These are phyloP conservation scores for Isoperla grammatica DNA, from an alignment of 2,888 invertebrate genomes.

Conservation along the genomic window DNA sequence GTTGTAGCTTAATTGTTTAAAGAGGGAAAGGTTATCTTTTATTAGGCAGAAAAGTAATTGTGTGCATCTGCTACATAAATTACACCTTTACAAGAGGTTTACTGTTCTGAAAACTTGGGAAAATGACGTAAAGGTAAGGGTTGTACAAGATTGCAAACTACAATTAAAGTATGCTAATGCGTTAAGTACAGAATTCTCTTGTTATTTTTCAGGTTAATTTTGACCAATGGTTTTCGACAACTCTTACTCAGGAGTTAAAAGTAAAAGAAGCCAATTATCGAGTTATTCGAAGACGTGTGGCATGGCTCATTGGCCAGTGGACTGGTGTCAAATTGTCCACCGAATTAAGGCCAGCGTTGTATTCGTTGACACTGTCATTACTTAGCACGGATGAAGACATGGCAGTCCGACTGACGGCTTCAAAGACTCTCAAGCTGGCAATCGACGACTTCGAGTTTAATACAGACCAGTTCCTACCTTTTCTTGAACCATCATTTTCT, in stretches of 20 bases:
- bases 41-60: too few species aligned
- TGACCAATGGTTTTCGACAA: conserved; percentile 84
- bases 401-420: conserved; percentile 81
- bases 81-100: too few species aligned
- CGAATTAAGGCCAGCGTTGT: conserved; percentile 72
- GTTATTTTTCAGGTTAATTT: conserved; percentile 67
- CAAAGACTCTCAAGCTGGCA: conserved; percentile 73
- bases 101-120: too few species aligned
- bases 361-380: conserved; percentile 69
- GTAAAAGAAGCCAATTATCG: conserved; percentile 76
- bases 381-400: conserved; percentile 73
- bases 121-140: too few species aligned
- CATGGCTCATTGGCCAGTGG: conserved; percentile 72
- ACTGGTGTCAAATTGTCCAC: conserved; percentile 71
- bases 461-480: conserved; percentile 78
- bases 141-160: too few species aligned
- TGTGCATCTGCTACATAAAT: too few species aligned
- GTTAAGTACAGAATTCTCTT: too few species aligned
- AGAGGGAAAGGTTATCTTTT: too few species aligned
- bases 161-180: too few species aligned
- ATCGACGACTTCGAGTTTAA: conserved; percentile 93
- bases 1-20: too few species aligned
- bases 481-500: conserved; percentile 70
- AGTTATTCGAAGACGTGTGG: conserved; percentile 77
- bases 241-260: conserved; percentile 74